A percentile compares a stretch with the other conserved stretches of the same genome.
Conservation (phyloP, 2,888 invertebrate species). For the Orthosia incerta region DNA sequence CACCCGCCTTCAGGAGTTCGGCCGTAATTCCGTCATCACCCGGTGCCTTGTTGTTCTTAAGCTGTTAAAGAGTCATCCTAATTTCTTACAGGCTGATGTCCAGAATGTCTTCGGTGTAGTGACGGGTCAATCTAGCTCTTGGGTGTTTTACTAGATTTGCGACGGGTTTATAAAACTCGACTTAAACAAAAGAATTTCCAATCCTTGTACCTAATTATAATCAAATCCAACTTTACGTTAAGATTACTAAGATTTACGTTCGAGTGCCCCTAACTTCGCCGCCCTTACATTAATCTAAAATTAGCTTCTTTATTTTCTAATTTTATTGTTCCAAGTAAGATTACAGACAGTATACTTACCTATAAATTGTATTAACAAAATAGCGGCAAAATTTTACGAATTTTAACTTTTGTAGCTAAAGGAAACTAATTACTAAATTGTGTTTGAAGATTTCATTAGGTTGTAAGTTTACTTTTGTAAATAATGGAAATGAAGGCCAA, state of each 20-base stretch:
- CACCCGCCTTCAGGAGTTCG: too few relatives aligned
- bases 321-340: conserved; percentile 32
- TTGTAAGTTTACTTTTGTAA: conserved; percentile 3
- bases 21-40: too few relatives aligned
- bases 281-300: conserved; percentile 23
- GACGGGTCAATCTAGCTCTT: too few relatives aligned
- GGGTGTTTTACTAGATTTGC: too few relatives aligned
- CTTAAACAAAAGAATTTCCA: background rate
- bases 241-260: conserved; percentile 44
- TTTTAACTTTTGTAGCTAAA: conserved; percentile 12
- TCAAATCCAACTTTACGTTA: conserved; percentile 31
- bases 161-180: too few relatives aligned
- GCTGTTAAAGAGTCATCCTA: too few relatives aligned
- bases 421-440: conserved; percentile 47
- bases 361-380: conserved; percentile 30
- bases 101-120: too few relatives aligned
- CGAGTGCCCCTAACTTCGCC: background rate
- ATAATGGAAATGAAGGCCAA: background rate
- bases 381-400: conserved; percentile 10
- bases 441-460: conserved; percentile 36
- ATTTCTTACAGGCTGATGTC: too few relatives aligned
- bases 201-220: conserved; percentile 25
- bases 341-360: background rate
- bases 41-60: too few relatives aligned
- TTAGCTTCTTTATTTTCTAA: conserved; percentile 35